These are phyloP conservation scores for Chascanopsetta lugubris DNA, from an alignment of 2,113 vertebrate species.

Conservation along the genomic window DNA sequence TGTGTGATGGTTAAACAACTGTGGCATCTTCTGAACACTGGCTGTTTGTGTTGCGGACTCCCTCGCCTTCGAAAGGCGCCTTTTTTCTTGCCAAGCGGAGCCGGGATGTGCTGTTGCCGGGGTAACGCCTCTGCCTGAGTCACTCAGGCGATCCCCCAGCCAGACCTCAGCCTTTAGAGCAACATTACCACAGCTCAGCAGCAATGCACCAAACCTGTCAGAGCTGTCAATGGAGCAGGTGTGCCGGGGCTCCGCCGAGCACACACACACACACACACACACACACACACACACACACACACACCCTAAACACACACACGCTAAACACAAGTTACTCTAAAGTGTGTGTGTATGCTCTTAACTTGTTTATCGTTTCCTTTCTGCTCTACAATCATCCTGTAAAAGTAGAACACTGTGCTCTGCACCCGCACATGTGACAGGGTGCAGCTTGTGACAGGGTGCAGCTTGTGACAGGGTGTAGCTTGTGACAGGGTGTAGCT, in stretches of 20 bases:
- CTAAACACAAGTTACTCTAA: background rate
- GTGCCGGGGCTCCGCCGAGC: background rate
- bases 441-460: background rate
- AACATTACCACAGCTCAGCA: slow-evolving; percentile 52
- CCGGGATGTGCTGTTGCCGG: slow-evolving; percentile 78
- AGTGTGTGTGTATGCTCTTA: background rate
- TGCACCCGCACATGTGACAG: background rate
- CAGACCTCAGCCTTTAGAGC: slow-evolving; percentile 63
- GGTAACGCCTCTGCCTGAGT: slow-evolving; percentile 78
- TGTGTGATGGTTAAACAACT: background rate
- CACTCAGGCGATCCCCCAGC: slow-evolving; percentile 64
- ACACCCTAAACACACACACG: no score
- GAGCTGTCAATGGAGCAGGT: slow-evolving; percentile 27
- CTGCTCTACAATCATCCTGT: background rate
- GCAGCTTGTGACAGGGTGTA: background rate
- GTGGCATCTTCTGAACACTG: slow-evolving; percentile 4
- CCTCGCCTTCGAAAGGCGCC: slow-evolving; percentile 59
- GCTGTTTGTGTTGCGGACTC: slow-evolving; percentile 63
- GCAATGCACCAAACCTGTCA: slow-evolving; percentile 61
- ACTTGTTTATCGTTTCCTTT: background rate
- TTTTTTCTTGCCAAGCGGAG: slow-evolving; percentile 63
- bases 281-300: no score
- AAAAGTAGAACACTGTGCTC: background rate
- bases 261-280: no score
- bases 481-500: background rate